Percentiles rank a stretch among this genome's conserved stretches.
Conservation (phyloP, 1,140 invertebrate genomes). For the Drosophila burlai region DNA sequence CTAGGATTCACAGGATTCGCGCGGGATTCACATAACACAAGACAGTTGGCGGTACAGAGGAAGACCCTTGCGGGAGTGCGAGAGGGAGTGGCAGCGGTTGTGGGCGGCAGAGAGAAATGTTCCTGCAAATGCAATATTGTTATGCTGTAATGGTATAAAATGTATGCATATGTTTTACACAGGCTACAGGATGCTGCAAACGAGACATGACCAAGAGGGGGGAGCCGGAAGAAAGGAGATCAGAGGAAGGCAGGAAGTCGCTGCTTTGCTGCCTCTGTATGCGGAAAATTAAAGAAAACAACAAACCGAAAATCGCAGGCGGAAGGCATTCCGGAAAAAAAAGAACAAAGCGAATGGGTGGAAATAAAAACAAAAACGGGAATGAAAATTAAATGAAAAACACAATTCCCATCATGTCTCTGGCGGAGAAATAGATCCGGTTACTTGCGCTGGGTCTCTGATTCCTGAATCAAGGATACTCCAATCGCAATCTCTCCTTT, state of each 20-base stretch:
- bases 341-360: slow-evolving; percentile 4
- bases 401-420: slow-evolving; percentile 39
- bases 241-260: slow-evolving; percentile 34
- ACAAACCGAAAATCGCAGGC: slow-evolving; percentile 38
- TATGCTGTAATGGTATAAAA: slow-evolving; percentile 74
- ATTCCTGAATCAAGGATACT: slow-evolving; percentile 7
- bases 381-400: slow-evolving; percentile 47
- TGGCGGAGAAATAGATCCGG: slow-evolving; percentile 43
- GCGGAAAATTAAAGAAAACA: slow-evolving; percentile 63
- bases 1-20: slow-evolving; percentile 44
- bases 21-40: slow-evolving; percentile 60
- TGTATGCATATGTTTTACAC: slow-evolving; percentile 77
- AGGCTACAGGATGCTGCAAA: slow-evolving; percentile 44
- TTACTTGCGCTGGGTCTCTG: slow-evolving; percentile 15
- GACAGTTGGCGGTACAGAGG: slow-evolving; percentile 25
- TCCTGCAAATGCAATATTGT: slow-evolving; percentile 79
- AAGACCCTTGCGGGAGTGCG: not conserved
- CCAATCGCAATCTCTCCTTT: not conserved
- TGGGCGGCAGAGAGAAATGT: slow-evolving; percentile 46
- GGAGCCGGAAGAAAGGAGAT: slow-evolving; percentile 6
- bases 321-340: slow-evolving; percentile 24
- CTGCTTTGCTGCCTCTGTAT: slow-evolving; percentile 44
- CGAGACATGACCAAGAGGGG: slow-evolving; percentile 30
- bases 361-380: not conserved
- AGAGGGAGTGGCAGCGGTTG: slow-evolving; percentile 1